Percentiles rank a stretch among this genome's conserved stretches.
Evolutionary conservation across 2,113 vertebrate species (phyloP).

Genomic region (Psilopogon haemacephalus): DNA sequence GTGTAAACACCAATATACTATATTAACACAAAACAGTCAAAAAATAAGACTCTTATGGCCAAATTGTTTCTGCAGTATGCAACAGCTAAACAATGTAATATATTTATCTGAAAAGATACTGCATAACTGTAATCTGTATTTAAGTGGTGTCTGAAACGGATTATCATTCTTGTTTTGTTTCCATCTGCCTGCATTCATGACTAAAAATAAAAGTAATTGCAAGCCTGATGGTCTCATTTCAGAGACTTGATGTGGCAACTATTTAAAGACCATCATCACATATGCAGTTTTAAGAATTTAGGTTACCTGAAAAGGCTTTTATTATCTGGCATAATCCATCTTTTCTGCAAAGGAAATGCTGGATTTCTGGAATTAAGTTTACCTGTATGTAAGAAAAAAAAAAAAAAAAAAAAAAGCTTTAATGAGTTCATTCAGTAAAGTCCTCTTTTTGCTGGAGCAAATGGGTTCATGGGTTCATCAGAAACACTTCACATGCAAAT

Average conservation of each 20-base stretch:
- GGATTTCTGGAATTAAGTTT: constrained; percentile 83
- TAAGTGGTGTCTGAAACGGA: not conserved
- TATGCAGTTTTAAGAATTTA: not conserved
- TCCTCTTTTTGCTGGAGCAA: not conserved
- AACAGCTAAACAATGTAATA: not conserved
- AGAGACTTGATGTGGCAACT: not conserved
- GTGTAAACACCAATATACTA: constrained; percentile 14
- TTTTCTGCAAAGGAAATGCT: constrained; percentile 83
- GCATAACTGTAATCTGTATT: not conserved
- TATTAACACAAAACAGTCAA: constrained; percentile 1
- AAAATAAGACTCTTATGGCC: not conserved
- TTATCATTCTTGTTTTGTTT: not conserved
- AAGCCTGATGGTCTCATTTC: not conserved
- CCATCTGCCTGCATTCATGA: not conserved
- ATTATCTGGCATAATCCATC: constrained; percentile 81
- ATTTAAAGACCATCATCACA: not conserved
- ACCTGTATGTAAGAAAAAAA: constrained; percentile 77
- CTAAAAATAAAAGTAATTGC: not conserved
- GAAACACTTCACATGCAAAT: not conserved
- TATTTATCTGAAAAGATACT: constrained; percentile 5
- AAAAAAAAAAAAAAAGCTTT: not conserved
- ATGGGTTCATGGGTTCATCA: not conserved
- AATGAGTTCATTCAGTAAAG: not conserved
- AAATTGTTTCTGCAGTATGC: constrained; percentile 8
- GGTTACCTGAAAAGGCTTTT: constrained; percentile 82